These are phyloP conservation scores for Troides helena DNA, from an alignment of 2,888 invertebrate species.

Conservation along the genomic window DNA sequence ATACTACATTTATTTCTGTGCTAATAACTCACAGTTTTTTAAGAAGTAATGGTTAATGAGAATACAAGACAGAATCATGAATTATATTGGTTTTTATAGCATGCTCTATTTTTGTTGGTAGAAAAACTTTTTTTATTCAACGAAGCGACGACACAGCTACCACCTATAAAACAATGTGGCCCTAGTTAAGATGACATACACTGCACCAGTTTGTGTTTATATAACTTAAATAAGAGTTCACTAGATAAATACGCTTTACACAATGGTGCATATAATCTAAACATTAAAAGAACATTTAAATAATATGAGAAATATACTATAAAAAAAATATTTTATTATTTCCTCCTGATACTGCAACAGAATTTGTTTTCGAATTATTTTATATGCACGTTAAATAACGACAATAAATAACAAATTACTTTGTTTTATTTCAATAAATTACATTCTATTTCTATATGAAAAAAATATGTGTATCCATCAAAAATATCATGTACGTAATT, in stretches of 20 bases:
- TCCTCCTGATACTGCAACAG: background rate
- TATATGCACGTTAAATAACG: too few species aligned
- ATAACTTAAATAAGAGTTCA: background rate
- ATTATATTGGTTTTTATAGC: too few species aligned
- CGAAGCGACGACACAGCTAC: too few species aligned
- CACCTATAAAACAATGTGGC: too few species aligned
- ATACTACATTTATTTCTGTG: background rate
- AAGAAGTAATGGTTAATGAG: too few species aligned
- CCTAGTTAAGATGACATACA: too few species aligned
- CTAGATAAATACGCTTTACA: background rate
- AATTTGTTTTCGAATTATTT: background rate
- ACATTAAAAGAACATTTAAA: background rate
- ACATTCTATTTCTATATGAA: background rate
- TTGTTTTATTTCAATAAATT: too few species aligned
- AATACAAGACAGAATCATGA: too few species aligned
- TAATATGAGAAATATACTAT: background rate
- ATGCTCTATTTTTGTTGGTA: too few species aligned
- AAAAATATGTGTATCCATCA: background rate
- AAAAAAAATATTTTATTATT: background rate
- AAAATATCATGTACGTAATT: background rate
- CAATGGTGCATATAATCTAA: background rate
- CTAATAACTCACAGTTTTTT: too few species aligned
- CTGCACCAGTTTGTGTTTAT: background rate
- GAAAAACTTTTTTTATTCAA: too few species aligned
- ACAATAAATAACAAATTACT: too few species aligned